Evolutionary conservation across 2,888 invertebrate species (phyloP), one percentile per base, ranked within the genome.

Genomic region (Standfussiana lucernea): DNA sequence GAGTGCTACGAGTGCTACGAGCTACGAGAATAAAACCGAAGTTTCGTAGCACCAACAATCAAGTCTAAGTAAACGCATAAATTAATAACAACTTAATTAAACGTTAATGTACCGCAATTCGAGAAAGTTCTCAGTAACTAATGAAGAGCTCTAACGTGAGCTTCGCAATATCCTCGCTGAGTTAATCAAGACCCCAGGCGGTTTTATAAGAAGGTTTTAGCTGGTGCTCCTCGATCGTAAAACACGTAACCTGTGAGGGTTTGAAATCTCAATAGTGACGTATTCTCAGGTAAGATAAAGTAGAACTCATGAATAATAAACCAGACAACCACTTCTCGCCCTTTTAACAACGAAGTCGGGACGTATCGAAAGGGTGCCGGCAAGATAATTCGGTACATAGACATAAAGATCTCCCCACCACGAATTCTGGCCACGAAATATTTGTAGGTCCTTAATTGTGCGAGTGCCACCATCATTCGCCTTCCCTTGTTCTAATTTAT

Each of bases 171-270:
- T 71, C 45, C 10, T 73, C 15, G 7, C 7, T 2, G 13, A 62
- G 15, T 68, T 80, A 80, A 79, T 73, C 47, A 64, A 68, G 28
- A 28, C 8, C 3, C 28, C 21, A 50, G 21, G 59, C 40, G 61
- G 50, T 56, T 53, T 42, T 59, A 65, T 24, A 42, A 79, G 47
- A 18, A 56, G 40, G 24, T 11, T 76, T 64, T 76, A 76, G 24
- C 53, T n/a, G 50, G 28, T 77, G 32, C 21, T 47, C 2, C 37
- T 47, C 1, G 28, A 32, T 77, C 72, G 72, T 79, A 66, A 72
- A 79, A 66, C 47, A 77, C 5, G n/a, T n/a, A 32, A 10, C n/a
- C 21, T 32, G n/a, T 50, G 32, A 42, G 47, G 56, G 67, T 21
- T 59, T 47, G 7, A 77, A 35, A 61, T 50, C 7, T 24, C 35